Evolutionary conservation across 2,113 vertebrate species (phyloP).

Genomic region (Arenaria interpres): DNA sequence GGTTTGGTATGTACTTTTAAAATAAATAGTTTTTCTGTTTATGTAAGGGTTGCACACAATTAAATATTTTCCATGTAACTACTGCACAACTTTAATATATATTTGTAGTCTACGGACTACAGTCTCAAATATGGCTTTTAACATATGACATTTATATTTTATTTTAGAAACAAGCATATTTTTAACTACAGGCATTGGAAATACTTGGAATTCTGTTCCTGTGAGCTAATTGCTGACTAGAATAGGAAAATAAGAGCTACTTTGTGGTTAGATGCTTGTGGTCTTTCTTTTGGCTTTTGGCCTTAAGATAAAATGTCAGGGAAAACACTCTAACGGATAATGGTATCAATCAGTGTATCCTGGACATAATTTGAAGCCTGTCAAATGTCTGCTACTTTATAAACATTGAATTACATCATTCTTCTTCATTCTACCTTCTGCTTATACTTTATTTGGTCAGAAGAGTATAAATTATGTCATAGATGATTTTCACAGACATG

Average conservation of each 20-base stretch:
- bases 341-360: background rate
- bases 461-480: conserved; percentile 35
- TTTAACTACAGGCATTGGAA: conserved; percentile 53
- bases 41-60: background rate
- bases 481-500: conserved; percentile 45
- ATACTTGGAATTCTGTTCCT: conserved; percentile 68
- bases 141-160: conserved; percentile 26
- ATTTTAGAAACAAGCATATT: conserved; percentile 53
- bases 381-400: conserved; percentile 41
- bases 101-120: background rate
- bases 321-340: background rate
- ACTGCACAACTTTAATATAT: background rate
- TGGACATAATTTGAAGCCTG: conserved; percentile 39
- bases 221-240: conserved; percentile 58
- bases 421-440: background rate
- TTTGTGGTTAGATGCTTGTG: conserved; percentile 60
- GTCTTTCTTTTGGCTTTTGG: conserved; percentile 57
- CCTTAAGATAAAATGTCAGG: conserved; percentile 52
- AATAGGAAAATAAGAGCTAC: conserved; percentile 59
- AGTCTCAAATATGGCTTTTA: background rate
- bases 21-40: background rate
- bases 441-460: background rate
- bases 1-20: background rate
- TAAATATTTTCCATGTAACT: background rate
- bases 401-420: conserved; percentile 36